phyloP scores from a whole-genome alignment of 1,140 invertebrate genomes.

The Colletes latitarsis region DNA sequence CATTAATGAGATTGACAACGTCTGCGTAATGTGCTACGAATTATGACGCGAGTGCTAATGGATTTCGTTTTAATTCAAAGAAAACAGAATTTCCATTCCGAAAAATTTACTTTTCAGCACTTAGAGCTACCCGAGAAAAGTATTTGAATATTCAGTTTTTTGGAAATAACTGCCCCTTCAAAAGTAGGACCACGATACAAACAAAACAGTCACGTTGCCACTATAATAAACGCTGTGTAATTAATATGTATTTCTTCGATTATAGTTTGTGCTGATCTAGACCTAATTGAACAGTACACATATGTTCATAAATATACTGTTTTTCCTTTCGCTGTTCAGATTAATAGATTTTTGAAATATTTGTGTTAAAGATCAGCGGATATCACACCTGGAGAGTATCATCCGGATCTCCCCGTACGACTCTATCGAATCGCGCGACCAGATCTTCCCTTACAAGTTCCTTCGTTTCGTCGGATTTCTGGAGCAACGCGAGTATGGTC shows the following conservation, averaged over 20 bases:
- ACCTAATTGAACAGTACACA: too few relatives aligned
- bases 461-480: constrained; percentile 66
- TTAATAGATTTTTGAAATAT: neutral
- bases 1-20: constrained; percentile 38
- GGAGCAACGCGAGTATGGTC: constrained; percentile 57
- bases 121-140: too few relatives aligned
- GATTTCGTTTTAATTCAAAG: constrained; percentile 6
- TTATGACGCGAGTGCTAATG: neutral
- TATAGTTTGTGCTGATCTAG: too few relatives aligned
- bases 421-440: constrained; percentile 73
- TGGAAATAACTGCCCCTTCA: too few relatives aligned
- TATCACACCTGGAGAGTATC: constrained; percentile 69
- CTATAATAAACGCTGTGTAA: too few relatives aligned
- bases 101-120: too few relatives aligned
- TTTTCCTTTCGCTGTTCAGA: neutral
- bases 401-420: constrained; percentile 69
- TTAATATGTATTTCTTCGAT: too few relatives aligned
- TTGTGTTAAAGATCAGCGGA: neutral
- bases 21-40: constrained; percentile 1
- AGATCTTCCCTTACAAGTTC: constrained; percentile 74
- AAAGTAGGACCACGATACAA: too few relatives aligned
- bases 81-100: neutral
- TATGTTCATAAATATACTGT: neutral
- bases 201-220: too few relatives aligned
- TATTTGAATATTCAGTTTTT: too few relatives aligned